Evolutionary conservation across 1,140 invertebrate genomes (phyloP), one percentile per base, ranked within the genome.

Genomic region (Drosophila ananassae): DNA sequence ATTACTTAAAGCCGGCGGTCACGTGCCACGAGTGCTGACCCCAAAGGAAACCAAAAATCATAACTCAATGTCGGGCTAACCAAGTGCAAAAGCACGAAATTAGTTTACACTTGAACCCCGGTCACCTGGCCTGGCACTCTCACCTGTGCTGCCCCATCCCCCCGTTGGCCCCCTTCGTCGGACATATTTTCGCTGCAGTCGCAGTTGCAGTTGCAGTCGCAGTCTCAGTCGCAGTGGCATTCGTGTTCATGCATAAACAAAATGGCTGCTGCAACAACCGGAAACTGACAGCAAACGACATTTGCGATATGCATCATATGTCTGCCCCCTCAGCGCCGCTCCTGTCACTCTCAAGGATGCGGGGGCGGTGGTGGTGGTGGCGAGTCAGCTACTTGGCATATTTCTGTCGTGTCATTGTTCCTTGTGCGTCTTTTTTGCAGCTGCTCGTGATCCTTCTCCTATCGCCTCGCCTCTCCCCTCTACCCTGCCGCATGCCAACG

Each of bases 241-340:
- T 87, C 81, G 81, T 85, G 81, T 81, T 87, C 81, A 85, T 85
- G 81, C 81, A 85, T 85, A 87, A 87, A 81, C 82, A 85, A 85
- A 85, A 85, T 85, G 82, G 77, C 77, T 87, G 81, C 81, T 85
- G 83, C 82, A 89, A 79, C 78, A 83, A 87, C 61, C 78, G 82
- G 82, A 85, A 85, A 85, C 82, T 85, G 82, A 85, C 82, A 80
- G 82, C 82, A 87, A 85, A 85, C 82, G 82, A 87, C 83, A 89
- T 89, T 87, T 87, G 79, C 83, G 79, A 87, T 89, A 87, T 87
- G 78, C 83, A 87, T 87, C 83, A 87, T 89, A 82, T 82, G 78
- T 77, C 69, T 60, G 13, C 25, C 39, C 8, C 22, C n/a, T 13
- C 21, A 24, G 12, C 32, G 46, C 51, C 44, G 51, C 52, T 22